These are phyloP conservation scores for Macrochelys suwanniensis DNA, from an alignment of 2,797 vertebrate genomes.

Conservation along the genomic window DNA sequence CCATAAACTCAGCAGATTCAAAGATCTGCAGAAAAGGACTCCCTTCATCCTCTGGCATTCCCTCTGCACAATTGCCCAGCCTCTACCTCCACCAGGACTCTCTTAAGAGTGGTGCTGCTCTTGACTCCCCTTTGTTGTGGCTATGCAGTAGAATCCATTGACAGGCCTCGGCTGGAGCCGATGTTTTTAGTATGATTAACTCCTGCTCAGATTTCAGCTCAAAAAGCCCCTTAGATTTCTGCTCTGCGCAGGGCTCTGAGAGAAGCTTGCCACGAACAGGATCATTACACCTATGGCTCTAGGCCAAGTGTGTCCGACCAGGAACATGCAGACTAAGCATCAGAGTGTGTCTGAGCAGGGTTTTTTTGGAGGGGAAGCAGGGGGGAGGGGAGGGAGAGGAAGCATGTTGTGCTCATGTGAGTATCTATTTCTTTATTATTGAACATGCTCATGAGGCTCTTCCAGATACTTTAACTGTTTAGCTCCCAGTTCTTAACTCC, in stretches of 20 bases:
- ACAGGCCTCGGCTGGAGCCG: neutral
- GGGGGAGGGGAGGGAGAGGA: rapidly evolving
- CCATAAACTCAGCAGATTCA: neutral
- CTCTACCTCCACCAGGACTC: neutral
- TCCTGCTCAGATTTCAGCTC: neutral
- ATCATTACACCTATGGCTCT: neutral
- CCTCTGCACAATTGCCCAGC: neutral
- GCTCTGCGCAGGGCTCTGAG: neutral
- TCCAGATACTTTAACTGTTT: neutral
- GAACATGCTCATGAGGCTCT: neutral
- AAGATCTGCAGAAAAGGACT: neutral
- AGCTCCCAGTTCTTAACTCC: neutral
- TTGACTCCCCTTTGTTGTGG: neutral
- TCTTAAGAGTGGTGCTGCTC: neutral
- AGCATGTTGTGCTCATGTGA: neutral
- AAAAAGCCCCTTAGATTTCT: neutral
- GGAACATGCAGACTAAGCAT: neutral
- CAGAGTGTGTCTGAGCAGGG: neutral
- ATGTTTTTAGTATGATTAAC: neutral
- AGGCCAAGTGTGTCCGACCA: neutral
- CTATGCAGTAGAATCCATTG: neutral
- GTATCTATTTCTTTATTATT: neutral
- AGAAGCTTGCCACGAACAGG: neutral
- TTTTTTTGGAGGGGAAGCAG: neutral
- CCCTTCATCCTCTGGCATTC: neutral